Base-by-base conservation (phyloP, 2,888 invertebrate genomes). In the Tinea semifulvella region DNA sequence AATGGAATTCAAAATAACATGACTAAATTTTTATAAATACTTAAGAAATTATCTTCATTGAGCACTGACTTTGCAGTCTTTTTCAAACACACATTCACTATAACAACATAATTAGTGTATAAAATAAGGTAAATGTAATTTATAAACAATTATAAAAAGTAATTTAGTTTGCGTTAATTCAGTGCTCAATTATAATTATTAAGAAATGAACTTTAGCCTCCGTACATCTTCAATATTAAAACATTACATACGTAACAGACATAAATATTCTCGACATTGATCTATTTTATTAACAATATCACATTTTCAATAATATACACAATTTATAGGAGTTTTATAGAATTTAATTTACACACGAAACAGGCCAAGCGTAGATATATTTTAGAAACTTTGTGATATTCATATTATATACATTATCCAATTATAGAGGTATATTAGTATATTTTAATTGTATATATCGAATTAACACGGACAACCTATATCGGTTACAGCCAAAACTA, bases 251-350 rank as follows among this genome's bases (percentile, higher is more conserved):
- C 20, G 5, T 39, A 39, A 20, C n/a, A 40, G 22, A 11, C 36
- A 36, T 11, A 7, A 8, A 40, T 40, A 40, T 40, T 40, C 14
- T 11, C 26, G 43, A 31, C 43, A 43, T 25, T 28, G 42, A 27
- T 16, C 3, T 11, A 27, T 31, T 60, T 67, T 71, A 68, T 72
- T 75, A 79, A 80, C 77, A 77, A 79, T 80, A 80, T 80, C 80
- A 80, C 80, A 80, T 80, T 77, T 80, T 80, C 65, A 77, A 76
- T 79, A 79, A 79, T 76, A 75, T 76, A 77, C 76, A 73, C 67
- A 73, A 74, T 66, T 70, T 61, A 64, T 67, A 67, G 66, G 68
- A 73, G 64, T 73, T 67, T 67, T 67, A 22, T 26, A 42, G 11
- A 40, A 4, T 45, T 38, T 65, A 70, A 66, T 72, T 68, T 68